Conservation (phyloP, 2,888 invertebrate genomes). For the Abrostola tripartita region DNA sequence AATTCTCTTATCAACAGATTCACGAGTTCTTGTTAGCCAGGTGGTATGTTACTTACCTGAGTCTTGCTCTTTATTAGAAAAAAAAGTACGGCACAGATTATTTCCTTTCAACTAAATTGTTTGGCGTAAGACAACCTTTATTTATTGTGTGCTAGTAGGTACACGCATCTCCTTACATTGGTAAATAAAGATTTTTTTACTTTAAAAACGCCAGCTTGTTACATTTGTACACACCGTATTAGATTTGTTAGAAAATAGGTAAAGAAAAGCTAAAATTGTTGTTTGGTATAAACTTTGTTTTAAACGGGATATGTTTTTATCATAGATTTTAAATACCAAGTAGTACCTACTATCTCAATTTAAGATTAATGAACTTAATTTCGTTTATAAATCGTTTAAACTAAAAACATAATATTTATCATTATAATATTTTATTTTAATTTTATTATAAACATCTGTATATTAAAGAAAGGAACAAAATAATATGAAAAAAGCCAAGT, state of each 20-base stretch:
- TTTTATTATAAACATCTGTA: no score
- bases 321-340: background rate
- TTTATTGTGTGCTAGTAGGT: constrained; percentile 28
- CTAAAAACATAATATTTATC: no score
- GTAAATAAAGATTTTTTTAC: background rate
- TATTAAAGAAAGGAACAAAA: no score
- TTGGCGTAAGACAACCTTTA: constrained; percentile 19
- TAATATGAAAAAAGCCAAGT: no score
- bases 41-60: constrained; percentile 44
- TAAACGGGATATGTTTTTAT: no score
- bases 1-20: constrained; percentile 7
- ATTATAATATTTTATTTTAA: no score
- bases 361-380: no score
- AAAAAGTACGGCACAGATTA: constrained; percentile 31
- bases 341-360: background rate
- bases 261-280: no score
- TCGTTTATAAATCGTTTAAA: no score
- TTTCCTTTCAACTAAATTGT: constrained; percentile 36
- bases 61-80: constrained; percentile 14
- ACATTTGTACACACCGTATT: background rate
- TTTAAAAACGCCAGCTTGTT: background rate
- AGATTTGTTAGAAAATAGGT: background rate
- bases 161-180: background rate
- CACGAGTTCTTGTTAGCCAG: constrained; percentile 23
- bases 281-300: no score